Evolutionary conservation across 2,113 vertebrate species (phyloP), one percentile per base, ranked within the genome.

Genomic region (Tachysurus fulvidraco): DNA sequence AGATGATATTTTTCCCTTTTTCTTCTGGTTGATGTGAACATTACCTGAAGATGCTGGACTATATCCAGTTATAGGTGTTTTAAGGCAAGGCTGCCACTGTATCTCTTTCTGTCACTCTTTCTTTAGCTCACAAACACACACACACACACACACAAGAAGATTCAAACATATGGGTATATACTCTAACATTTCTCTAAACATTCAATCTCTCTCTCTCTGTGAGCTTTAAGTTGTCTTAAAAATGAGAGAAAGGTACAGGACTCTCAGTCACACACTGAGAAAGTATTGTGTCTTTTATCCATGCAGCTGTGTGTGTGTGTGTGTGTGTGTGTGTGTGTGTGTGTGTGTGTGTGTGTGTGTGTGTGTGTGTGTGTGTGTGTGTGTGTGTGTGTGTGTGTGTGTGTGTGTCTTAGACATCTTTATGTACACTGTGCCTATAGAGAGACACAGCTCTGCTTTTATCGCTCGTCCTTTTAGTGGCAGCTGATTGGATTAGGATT

Each of bases 371-470:
- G 77, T 57, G 73, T 86, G 28, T 88, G 60, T 81, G 62, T 71
- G 69, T 81, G 77, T 57, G 73, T 86, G n/a, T n/a, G n/a, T n/a
- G 76, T 85, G 28, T 86, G 78, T 85, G 28, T 88, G 60, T 81
- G 62, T 71, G 69, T 81, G 77, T 57, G 73, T 86, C 21, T 54
- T 92, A 89, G 90, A 90, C 85, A 65, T 91, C 89, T 80, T 30
- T 71, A 46, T 23, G 59, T 55, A 54, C 52, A 67, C 50, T 65
- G 59, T 86, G 92, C 92, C 94, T 93, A 87, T 91, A 89, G 93
- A 93, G 93, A 94, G 93, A 90, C 85, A 92, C 90, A 90, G 89
- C 91, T 94, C 94, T 92, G 79, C 92, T 90, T 92, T 93, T 92
- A 94, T 92, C 90, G 92, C 86, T 90, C 91, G 92, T 94, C 93